Conservation (phyloP, 2,113 vertebrate species). For the Xiphias gladius region DNA sequence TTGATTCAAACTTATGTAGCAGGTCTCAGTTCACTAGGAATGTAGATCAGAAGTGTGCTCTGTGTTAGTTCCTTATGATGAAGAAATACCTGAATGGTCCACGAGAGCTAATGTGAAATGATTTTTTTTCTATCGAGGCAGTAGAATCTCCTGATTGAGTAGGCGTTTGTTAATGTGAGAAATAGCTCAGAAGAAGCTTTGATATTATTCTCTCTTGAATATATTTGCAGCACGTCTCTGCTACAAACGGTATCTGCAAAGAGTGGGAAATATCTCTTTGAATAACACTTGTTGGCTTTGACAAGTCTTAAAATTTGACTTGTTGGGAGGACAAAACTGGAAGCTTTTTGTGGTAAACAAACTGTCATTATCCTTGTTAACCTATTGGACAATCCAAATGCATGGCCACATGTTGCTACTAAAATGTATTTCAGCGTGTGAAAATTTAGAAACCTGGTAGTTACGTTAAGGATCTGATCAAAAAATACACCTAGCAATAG, state of each 20-base stretch:
- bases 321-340: background rate
- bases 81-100: conserved; percentile 22
- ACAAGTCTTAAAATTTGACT: background rate
- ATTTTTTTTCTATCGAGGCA: conserved; percentile 21
- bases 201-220: background rate
- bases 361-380: background rate
- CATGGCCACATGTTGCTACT: background rate
- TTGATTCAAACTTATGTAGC: conserved; percentile 10
- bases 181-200: background rate
- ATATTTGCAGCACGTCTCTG: background rate
- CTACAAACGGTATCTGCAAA: background rate
- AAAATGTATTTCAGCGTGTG: background rate
- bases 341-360: background rate
- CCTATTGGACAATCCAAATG: background rate
- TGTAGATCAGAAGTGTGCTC: background rate
- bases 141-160: conserved; percentile 7
- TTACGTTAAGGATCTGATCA: background rate
- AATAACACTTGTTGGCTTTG: background rate
- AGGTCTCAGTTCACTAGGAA: background rate
- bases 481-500: background rate
- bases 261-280: background rate
- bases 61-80: conserved; percentile 33
- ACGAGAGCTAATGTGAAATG: conserved; percentile 14
- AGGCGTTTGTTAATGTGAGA: conserved; percentile 2
- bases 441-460: background rate